phyloP scores from a whole-genome alignment of 1,140 invertebrate species.

The Lasioglossum baleicum region DNA sequence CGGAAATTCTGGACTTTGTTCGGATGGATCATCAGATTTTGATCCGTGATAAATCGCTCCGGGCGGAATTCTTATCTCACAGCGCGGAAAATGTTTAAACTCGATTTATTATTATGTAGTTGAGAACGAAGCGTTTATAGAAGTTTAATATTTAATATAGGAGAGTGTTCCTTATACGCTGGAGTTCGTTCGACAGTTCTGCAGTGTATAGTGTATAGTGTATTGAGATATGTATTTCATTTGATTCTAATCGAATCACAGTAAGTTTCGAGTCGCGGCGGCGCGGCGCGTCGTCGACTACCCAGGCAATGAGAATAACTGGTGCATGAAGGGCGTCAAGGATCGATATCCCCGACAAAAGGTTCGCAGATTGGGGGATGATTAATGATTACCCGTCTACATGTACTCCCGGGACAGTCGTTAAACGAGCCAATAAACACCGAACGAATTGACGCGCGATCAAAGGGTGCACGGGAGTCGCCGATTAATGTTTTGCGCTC shows the following conservation, averaged over 20 bases:
- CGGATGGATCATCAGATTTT: too few species aligned
- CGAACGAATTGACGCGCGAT: background rate
- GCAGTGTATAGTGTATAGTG: too few species aligned
- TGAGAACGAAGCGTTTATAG: too few species aligned
- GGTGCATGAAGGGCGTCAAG: conserved; percentile 9
- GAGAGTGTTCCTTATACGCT: too few species aligned
- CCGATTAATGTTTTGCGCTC: too few species aligned
- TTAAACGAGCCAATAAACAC: conserved; percentile 13
- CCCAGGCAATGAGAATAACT: conserved; percentile 24
- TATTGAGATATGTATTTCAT: background rate
- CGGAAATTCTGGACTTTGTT: too few species aligned
- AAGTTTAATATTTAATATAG: too few species aligned
- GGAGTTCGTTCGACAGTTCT: too few species aligned
- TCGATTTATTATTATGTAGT: too few species aligned
- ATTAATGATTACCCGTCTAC: conserved; percentile 27
- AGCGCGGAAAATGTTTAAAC: too few species aligned
- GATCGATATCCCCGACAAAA: conserved; percentile 33
- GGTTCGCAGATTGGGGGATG: conserved; percentile 22
- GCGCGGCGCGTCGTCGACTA: background rate
- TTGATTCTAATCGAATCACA: background rate
- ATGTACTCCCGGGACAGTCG: conserved; percentile 1
- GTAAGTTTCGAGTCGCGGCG: background rate
- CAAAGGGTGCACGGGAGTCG: background rate
- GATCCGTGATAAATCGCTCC: too few species aligned
- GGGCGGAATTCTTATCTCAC: too few species aligned